Base-by-base conservation (phyloP, 2,888 invertebrate species). In the Cosmopolites sordidus region DNA sequence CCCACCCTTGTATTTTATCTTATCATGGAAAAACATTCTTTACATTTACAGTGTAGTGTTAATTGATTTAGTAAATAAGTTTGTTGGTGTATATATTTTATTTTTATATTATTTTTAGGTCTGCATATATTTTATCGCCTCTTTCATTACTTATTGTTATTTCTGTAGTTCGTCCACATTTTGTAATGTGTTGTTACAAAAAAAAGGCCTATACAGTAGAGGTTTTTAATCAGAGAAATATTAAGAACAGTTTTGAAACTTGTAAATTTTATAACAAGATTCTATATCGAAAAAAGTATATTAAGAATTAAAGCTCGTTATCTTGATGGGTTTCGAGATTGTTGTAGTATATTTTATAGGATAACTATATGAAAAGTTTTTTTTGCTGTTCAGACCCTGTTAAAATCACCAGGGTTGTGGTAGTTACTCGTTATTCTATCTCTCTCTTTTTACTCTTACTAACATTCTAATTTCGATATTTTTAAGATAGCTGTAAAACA, bases 21-120 rank as follows among this genome's bases (percentile, higher is more conserved):
- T 52, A 52, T 52, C 47, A 51, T 51, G 30, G 12, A 42, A 43
- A 52, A 12, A 37, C 33, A 27, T 51, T 30, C 30, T 46, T 22
- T 33, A 4, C 33, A 11, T 33, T 52, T 42, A 52, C 16, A 38
- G 39, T 38, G n/a, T 52, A 52, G 47, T 37, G 30, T 41, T 47
- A 52, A 40, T 22, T 41, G 45, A 30, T 38, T 38, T 47, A 52
- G 47, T 46, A 22, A 39, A 47, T 56, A 56, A 48, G 48, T 52
- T 56, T 51, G 56, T 56, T 56, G 52, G 48, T 56, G 56, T 56
- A 56, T 40, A 56, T 56, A 56, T 51, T 56, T 56, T 56, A 56
- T 56, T 56, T 56, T 56, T 56, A 47, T 54, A 51, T 29, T 33
- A 48, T 43, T 54, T 54, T 48, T 54, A 22, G 44, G 49, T 50